A percentile compares a stretch with the other conserved stretches of the same genome.
Conservation (phyloP, 1,140 invertebrate species). For the Archegozetes longisetosus region DNA sequence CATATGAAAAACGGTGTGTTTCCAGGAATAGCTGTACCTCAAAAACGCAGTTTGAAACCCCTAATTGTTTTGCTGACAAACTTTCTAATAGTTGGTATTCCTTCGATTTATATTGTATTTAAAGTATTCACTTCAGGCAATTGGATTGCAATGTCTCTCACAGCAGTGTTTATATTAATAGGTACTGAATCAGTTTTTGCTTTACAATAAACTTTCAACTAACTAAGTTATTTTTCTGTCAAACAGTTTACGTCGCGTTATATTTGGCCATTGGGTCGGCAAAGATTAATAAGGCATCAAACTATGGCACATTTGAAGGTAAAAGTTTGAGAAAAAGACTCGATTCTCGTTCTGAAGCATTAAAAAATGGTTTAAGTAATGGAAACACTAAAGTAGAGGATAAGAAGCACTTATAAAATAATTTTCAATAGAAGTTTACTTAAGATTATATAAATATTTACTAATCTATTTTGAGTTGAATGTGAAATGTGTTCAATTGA, state of each 20-base stretch:
- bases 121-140: background rate
- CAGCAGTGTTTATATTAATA: conserved; percentile 17
- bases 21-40: background rate
- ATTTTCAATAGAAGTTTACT: too few species aligned
- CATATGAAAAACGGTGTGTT: background rate
- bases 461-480: too few species aligned
- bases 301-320: background rate
- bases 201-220: background rate
- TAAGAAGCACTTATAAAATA: too few species aligned
- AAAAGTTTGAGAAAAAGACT: too few species aligned
- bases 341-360: too few species aligned
- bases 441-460: too few species aligned
- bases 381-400: too few species aligned
- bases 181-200: background rate
- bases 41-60: background rate
- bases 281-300: background rate
- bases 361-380: too few species aligned
- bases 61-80: background rate
- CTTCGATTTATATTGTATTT: background rate
- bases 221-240: background rate
- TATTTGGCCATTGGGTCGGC: background rate
- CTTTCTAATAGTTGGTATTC: background rate
- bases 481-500: too few species aligned
- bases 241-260: background rate
- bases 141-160: conserved; percentile 3